A percentile compares a stretch with the other conserved stretches of the same genome.
phyloP scores from a whole-genome alignment of 1,140 invertebrate genomes.

The Chelonus insularis region DNA sequence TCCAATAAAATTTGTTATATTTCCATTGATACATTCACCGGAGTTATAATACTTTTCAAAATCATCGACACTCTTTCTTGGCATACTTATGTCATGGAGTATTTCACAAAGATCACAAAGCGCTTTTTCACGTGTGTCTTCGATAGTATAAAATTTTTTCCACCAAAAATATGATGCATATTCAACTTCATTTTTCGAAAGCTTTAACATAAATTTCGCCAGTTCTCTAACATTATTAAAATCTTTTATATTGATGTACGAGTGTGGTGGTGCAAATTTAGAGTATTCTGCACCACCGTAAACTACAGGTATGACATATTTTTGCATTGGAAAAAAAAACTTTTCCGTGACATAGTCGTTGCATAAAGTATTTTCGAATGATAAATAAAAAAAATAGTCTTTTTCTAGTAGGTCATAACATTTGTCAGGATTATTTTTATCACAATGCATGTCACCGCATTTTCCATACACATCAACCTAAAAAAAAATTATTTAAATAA shows the following conservation, averaged over 20 bases:
- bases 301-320: conserved; percentile 53
- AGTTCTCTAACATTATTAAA: conserved; percentile 55
- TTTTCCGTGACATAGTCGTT: conserved; percentile 66
- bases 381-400: conserved; percentile 67
- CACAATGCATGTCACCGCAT: conserved; percentile 59
- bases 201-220: conserved; percentile 52
- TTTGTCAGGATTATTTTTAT: conserved; percentile 34
- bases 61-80: conserved; percentile 9
- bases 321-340: conserved; percentile 51
- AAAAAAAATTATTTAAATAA: neutral
- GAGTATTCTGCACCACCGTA: conserved; percentile 58
- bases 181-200: conserved; percentile 49
- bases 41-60: conserved; percentile 18
- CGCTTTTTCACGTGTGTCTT: neutral
- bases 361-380: conserved; percentile 65
- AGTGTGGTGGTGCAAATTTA: conserved; percentile 58
- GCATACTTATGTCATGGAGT: conserved; percentile 7
- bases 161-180: conserved; percentile 60
- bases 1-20: neutral
- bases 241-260: conserved; percentile 63
- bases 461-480: conserved; percentile 68
- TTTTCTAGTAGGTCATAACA: conserved; percentile 48
- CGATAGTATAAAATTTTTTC: conserved; percentile 45
- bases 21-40: conserved; percentile 3
- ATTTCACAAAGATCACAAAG: conserved; percentile 18